These are phyloP conservation scores for Melanotaenia trifasciata DNA, from an alignment of 2,797 vertebrate species.

Conservation along the genomic window DNA sequence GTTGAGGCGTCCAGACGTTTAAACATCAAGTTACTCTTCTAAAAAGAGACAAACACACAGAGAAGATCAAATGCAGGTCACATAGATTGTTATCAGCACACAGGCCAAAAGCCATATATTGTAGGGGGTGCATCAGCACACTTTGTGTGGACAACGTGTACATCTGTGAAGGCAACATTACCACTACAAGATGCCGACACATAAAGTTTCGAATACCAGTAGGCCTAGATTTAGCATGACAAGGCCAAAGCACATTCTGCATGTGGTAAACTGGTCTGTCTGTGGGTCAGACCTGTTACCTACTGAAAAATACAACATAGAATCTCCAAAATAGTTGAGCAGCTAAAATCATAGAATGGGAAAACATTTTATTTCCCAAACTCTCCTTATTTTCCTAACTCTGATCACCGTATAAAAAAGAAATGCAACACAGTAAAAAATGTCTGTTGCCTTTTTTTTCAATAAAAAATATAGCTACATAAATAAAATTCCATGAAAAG, in stretches of 20 bases:
- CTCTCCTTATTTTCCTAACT: too few species aligned
- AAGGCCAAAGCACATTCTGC: too few species aligned
- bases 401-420: too few species aligned
- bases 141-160: too few species aligned
- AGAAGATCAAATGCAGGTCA: conserved; percentile 3
- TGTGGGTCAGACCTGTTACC: too few species aligned
- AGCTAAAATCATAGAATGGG: neutral
- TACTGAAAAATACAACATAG: neutral
- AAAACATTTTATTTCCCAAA: too few species aligned
- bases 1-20: conserved; percentile 93
- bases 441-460: neutral
- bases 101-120: neutral
- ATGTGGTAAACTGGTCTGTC: too few species aligned
- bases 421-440: too few species aligned
- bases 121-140: neutral
- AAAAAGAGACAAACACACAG: conserved; percentile 32
- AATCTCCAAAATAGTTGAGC: neutral
- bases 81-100: neutral
- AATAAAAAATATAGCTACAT: neutral
- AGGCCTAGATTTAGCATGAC: too few species aligned
- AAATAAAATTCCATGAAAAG: neutral
- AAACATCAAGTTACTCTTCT: conserved; percentile 95
- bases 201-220: too few species aligned
- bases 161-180: too few species aligned
- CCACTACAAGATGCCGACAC: too few species aligned